phyloP scores from a whole-genome alignment of 2,113 vertebrate species.

The Nesospiza acunhae region DNA sequence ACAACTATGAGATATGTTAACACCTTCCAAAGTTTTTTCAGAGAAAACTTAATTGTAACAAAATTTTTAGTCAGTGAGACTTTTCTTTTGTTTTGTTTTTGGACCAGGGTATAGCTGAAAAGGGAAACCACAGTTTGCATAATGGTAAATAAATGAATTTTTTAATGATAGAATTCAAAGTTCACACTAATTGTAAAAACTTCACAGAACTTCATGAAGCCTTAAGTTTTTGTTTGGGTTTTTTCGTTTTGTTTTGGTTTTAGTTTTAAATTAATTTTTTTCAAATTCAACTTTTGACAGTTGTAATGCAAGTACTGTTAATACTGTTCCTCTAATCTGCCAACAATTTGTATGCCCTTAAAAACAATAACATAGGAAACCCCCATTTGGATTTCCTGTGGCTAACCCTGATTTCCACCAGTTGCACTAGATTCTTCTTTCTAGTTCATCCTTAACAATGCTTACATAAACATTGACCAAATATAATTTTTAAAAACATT shows the following conservation, averaged over 20 bases:
- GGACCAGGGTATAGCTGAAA: background rate
- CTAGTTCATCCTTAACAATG: background rate
- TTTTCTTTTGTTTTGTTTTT: background rate
- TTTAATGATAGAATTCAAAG: background rate
- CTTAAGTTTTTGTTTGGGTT: background rate
- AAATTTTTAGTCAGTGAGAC: background rate
- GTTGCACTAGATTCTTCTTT: background rate
- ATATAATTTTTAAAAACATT: background rate
- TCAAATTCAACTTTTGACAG: background rate
- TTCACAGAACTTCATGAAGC: background rate
- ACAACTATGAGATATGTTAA: background rate
- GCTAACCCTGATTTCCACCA: background rate
- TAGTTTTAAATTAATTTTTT: background rate
- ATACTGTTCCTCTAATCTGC: background rate
- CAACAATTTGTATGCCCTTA: background rate
- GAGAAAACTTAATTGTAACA: background rate
- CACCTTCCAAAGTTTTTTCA: background rate
- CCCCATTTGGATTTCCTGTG: background rate
- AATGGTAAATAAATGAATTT: background rate
- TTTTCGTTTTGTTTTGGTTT: background rate
- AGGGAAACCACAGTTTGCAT: background rate
- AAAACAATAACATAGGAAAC: background rate
- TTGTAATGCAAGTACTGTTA: background rate
- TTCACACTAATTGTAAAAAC: background rate
- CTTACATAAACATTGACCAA: accelerated